Conservation (phyloP, 1,140 invertebrate genomes). For the Onthophagus taurus region DNA sequence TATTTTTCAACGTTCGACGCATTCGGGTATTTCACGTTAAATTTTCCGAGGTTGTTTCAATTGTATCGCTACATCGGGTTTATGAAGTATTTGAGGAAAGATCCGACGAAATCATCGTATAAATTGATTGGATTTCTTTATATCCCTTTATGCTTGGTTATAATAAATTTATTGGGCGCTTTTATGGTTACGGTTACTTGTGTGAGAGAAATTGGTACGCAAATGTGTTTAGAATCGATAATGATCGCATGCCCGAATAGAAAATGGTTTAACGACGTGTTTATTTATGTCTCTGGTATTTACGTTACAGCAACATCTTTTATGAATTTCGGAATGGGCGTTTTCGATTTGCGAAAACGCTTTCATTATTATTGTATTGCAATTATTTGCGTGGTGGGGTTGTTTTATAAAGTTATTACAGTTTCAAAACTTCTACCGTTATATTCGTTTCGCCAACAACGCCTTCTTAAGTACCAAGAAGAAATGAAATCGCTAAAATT, state of each 20-base stretch:
- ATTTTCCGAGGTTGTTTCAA: conserved; percentile 6
- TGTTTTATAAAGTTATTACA: neutral
- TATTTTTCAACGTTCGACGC: conserved; percentile 4
- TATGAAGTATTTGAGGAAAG: conserved; percentile 6
- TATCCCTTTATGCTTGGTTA: neutral
- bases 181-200: neutral
- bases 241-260: too few species aligned
- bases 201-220: too few species aligned
- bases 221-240: too few species aligned
- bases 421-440: neutral
- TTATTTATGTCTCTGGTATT: too few species aligned
- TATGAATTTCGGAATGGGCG: too few species aligned
- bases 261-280: too few species aligned
- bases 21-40: neutral
- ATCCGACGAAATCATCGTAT: too few species aligned
- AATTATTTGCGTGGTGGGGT: neutral
- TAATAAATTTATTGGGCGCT: conserved; percentile 2
- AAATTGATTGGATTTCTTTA: too few species aligned
- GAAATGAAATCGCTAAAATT: neutral
- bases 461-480: neutral
- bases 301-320: too few species aligned
- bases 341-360: too few species aligned
- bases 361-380: too few species aligned
- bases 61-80: conserved; percentile 4
- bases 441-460: neutral